Percentiles rank a stretch among this genome's conserved stretches.
These are phyloP conservation scores for Acridotheres tristis DNA, from an alignment of 2,797 vertebrate species.

Conservation along the genomic window DNA sequence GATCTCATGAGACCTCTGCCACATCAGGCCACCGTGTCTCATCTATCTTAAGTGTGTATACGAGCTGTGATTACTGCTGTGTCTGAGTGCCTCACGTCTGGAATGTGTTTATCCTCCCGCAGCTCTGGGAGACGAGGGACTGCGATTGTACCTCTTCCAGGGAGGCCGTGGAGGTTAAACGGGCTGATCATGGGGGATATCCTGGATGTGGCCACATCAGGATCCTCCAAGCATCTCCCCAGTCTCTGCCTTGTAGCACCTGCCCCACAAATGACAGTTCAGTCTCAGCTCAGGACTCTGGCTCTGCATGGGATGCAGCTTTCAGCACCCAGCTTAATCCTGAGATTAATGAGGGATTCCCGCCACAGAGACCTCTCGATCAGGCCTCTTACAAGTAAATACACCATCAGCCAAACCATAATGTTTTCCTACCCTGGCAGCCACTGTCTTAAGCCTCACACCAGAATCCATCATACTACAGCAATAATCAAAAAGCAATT, in stretches of 20 bases:
- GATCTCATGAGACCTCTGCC: slow-evolving; percentile 63
- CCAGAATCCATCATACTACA: slow-evolving; percentile 20
- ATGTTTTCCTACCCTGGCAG: slow-evolving; percentile 31
- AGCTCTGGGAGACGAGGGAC: background rate
- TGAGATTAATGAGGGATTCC: slow-evolving; percentile 38
- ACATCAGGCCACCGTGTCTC: slow-evolving; percentile 28
- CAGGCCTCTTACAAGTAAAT: slow-evolving; percentile 15
- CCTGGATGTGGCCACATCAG: rapidly evolving
- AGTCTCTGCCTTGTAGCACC: background rate
- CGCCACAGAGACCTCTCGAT: background rate
- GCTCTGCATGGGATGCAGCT: rapidly evolving
- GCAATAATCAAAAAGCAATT: slow-evolving; percentile 42
- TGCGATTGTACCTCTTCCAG: background rate
- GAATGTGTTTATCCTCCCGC: slow-evolving; percentile 8
- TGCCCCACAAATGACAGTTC: background rate
- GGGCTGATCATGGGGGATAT: background rate
- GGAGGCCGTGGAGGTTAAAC: background rate
- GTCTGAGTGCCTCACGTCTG: background rate
- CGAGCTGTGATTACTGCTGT: slow-evolving; percentile 17
- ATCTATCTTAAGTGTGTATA: slow-evolving; percentile 45
- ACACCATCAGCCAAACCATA: slow-evolving; percentile 15
- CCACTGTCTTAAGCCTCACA: background rate
- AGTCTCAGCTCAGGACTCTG: background rate
- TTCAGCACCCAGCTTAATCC: slow-evolving; percentile 30
- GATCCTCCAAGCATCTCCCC: background rate